phyloP scores from a whole-genome alignment of 2,113 vertebrate genomes.

The Tangachromis dhanisi region DNA sequence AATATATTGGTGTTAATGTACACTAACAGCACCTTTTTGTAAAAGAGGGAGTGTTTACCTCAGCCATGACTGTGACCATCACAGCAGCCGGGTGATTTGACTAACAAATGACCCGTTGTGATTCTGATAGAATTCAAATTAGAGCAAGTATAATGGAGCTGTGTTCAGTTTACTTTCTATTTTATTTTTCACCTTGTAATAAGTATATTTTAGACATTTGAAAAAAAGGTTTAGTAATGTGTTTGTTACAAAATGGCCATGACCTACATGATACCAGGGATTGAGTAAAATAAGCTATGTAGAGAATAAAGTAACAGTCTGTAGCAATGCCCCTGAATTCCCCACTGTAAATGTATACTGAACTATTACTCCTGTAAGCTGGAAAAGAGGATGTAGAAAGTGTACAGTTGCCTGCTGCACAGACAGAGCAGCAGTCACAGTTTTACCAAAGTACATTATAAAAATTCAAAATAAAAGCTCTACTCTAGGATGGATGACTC shows the following conservation, averaged over 20 bases:
- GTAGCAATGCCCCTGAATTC: background rate
- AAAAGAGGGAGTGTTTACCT: background rate
- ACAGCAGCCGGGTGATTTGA: background rate
- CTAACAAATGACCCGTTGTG: background rate
- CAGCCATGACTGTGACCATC: background rate
- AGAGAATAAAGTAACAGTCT: background rate
- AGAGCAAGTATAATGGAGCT: constrained; percentile 23
- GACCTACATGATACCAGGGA: background rate
- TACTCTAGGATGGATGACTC: background rate
- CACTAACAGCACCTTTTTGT: constrained; percentile 6
- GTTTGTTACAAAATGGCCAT: background rate
- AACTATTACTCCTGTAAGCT: background rate
- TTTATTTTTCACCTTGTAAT: background rate
- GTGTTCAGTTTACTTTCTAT: background rate
- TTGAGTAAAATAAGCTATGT: constrained; percentile 49
- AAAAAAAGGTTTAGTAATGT: background rate
- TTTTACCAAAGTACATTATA: background rate
- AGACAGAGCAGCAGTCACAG: background rate
- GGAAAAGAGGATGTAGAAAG: background rate
- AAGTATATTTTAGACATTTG: background rate
- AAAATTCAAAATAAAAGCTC: background rate
- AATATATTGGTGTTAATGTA: background rate
- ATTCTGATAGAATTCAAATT: background rate
- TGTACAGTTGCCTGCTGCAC: background rate
- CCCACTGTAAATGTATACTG: background rate